These are phyloP conservation scores for Byasa hedistus DNA, from an alignment of 2,888 invertebrate genomes.

Conservation along the genomic window DNA sequence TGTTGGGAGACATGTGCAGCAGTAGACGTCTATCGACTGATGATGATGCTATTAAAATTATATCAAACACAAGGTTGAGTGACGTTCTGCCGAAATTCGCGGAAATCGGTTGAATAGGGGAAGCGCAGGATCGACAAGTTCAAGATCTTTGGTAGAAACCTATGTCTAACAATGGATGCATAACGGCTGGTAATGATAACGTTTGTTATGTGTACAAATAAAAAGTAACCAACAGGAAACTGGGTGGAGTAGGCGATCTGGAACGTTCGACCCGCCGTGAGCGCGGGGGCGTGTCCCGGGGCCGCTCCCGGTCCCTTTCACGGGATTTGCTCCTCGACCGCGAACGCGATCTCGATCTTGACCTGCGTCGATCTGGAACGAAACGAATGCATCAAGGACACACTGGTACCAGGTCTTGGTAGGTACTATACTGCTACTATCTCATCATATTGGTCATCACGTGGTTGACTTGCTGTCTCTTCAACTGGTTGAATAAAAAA, in stretches of 20 bases:
- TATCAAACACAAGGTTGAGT: no score
- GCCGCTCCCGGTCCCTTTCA: slow-evolving; percentile 60
- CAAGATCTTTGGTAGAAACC: neutral
- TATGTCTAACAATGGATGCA: neutral
- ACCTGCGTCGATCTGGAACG: slow-evolving; percentile 37
- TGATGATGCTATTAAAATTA: no score
- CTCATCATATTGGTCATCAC: no score
- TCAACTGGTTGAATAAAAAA: no score
- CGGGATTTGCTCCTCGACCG: slow-evolving; percentile 71
- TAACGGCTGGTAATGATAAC: neutral
- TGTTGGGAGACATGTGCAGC: no score
- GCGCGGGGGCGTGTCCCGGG: slow-evolving; percentile 69
- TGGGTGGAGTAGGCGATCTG: slow-evolving; percentile 82
- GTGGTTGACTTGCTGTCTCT: no score
- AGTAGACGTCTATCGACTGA: no score
- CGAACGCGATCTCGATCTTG: slow-evolving; percentile 59
- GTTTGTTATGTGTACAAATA: neutral
- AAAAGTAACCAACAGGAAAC: slow-evolving; percentile 82
- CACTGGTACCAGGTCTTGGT: no score
- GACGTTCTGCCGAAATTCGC: no score
- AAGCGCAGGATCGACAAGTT: no score
- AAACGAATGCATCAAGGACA: neutral
- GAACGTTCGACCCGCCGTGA: slow-evolving; percentile 64
- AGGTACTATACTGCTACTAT: no score
- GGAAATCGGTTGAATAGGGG: no score